Evolutionary conservation across 2,113 vertebrate genomes (phyloP).

Genomic region (Nothoprocta perdicaria): DNA sequence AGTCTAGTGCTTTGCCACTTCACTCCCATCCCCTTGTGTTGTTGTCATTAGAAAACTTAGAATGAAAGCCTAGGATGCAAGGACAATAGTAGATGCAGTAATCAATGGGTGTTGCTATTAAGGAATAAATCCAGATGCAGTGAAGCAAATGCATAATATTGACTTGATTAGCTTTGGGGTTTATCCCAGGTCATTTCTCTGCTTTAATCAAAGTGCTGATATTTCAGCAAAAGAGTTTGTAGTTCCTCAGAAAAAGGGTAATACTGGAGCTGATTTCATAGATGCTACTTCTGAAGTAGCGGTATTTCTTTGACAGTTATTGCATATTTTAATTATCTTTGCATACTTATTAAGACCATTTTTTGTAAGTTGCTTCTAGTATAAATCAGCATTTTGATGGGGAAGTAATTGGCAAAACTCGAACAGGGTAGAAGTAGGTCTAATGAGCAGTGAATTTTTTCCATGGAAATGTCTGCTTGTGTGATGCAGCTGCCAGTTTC

Average conservation of each 20-base stretch:
- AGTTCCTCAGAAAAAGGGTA: conserved; percentile 3
- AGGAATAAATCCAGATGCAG: not conserved
- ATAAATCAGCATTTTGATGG: not conserved
- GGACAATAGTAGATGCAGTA: not conserved
- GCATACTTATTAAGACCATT: not conserved
- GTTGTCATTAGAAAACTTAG: not conserved
- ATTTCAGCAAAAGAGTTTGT: not conserved
- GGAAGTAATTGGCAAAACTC: not conserved
- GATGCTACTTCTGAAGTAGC: not conserved
- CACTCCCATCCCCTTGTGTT: not conserved
- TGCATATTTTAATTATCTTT: not conserved
- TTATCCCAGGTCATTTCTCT: not conserved
- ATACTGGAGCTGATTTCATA: conserved; percentile 18
- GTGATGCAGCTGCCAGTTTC: not conserved
- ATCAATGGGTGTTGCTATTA: not conserved
- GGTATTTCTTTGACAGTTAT: conserved; percentile 16
- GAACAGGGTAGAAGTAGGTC: not conserved
- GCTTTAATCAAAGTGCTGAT: not conserved
- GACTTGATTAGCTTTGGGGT: not conserved
- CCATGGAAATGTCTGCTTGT: not conserved
- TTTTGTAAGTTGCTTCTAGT: not conserved
- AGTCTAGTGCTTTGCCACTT: not conserved
- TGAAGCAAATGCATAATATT: not conserved
- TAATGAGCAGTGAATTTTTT: not conserved
- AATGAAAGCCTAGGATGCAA: not conserved